Conservation (phyloP, 2,888 invertebrate genomes). For the Eupeodes latifasciatus region DNA sequence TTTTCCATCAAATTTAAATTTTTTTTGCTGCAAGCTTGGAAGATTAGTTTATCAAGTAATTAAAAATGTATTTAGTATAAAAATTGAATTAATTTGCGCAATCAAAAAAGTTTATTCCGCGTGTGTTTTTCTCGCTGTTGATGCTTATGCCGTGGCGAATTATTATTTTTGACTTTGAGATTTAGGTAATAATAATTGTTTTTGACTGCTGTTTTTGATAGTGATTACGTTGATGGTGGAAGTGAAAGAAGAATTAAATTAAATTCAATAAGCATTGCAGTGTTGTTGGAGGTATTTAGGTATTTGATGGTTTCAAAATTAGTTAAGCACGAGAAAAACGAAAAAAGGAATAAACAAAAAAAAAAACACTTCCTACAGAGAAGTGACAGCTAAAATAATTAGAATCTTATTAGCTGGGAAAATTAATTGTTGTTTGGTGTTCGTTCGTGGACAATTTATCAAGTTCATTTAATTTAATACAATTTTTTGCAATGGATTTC, state of each 20-base stretch:
- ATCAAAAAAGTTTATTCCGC: background rate
- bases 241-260: background rate
- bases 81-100: conserved; percentile 53
- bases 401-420: background rate
- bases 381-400: background rate
- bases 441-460: background rate
- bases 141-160: no score
- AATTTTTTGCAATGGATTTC: background rate
- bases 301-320: background rate
- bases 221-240: background rate
- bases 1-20: conserved; percentile 5
- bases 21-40: background rate
- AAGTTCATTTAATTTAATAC: background rate
- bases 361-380: background rate
- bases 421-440: background rate
- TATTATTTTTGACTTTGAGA: conserved; percentile 20
- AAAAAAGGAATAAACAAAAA: no score
- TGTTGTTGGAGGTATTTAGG: background rate
- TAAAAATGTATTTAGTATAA: conserved; percentile 43
- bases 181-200: conserved; percentile 39
- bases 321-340: background rate
- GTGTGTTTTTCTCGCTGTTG: background rate
- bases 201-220: conserved; percentile 25
- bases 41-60: conserved; percentile 58
- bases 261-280: background rate